A percentile compares a stretch with the other conserved stretches of the same genome.
These are phyloP conservation scores for Zaprionus lachaisei DNA, from an alignment of 1,140 invertebrate genomes.

Conservation along the genomic window DNA sequence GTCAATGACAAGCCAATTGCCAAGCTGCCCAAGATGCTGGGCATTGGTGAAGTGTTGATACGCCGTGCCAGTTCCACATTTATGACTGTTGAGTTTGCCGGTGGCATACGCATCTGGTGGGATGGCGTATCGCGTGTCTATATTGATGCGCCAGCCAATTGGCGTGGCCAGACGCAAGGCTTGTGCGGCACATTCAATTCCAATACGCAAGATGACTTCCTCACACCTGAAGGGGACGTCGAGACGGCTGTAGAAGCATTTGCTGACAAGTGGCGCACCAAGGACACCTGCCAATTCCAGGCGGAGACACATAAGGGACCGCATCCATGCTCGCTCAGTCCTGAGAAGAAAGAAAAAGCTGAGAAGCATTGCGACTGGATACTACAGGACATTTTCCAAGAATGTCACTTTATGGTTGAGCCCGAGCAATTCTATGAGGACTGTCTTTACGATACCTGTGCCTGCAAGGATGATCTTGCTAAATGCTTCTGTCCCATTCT, in stretches of 20 bases:
- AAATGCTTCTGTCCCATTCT: slow-evolving; percentile 93
- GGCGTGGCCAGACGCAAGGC: slow-evolving; percentile 89
- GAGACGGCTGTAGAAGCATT: slow-evolving; percentile 91
- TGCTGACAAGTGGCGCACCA: slow-evolving; percentile 95
- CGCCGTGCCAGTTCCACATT: slow-evolving; percentile 91
- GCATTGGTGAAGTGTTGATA: slow-evolving; percentile 86
- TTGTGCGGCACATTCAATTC: slow-evolving; percentile 95
- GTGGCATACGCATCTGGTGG: slow-evolving; percentile 93
- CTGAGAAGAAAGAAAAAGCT: slow-evolving; percentile 88
- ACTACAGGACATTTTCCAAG: slow-evolving; percentile 90
- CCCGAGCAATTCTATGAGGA: slow-evolving; percentile 91
- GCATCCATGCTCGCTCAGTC: slow-evolving; percentile 90
- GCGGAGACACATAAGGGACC: slow-evolving; percentile 85
- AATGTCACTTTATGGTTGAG: slow-evolving; percentile 92
- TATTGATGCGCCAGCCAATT: slow-evolving; percentile 90
- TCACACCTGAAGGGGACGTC: slow-evolving; percentile 93
- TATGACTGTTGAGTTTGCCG: slow-evolving; percentile 88
- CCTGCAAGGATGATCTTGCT: slow-evolving; percentile 88
- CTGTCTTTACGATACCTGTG: slow-evolving; percentile 95
- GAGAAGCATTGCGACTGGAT: slow-evolving; percentile 90
- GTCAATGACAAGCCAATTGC: slow-evolving; percentile 90
- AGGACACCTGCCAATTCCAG: slow-evolving; percentile 89
- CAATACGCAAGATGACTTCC: slow-evolving; percentile 95
- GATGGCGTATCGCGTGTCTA: slow-evolving; percentile 92
- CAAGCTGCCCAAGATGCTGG: slow-evolving; percentile 87